phyloP scores from a whole-genome alignment of 1,140 invertebrate genomes.

The Drosophila chauvacae region DNA sequence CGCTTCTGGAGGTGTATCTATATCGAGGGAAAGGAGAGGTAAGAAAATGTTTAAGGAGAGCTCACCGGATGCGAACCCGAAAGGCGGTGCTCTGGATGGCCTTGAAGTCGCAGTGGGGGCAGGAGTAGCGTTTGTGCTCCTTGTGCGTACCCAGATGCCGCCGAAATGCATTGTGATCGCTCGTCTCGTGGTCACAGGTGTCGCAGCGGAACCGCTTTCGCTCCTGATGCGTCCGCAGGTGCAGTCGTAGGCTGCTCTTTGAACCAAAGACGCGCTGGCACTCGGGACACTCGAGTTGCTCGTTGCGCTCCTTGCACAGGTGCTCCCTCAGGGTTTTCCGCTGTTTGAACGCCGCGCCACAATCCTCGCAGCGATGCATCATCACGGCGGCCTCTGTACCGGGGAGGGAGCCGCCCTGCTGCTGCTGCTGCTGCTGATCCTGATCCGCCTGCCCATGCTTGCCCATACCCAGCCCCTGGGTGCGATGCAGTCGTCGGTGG shows the following conservation, averaged over 20 bases:
- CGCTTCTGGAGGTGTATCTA: slow-evolving; percentile 76
- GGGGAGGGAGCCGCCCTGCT: slow-evolving; percentile 86
- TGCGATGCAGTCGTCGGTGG: slow-evolving; percentile 86
- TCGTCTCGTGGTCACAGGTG: slow-evolving; percentile 90
- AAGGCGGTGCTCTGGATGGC: slow-evolving; percentile 89
- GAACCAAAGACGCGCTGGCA: slow-evolving; percentile 89
- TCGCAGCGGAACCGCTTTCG: slow-evolving; percentile 93
- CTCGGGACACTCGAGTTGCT: slow-evolving; percentile 88
- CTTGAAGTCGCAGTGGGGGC: slow-evolving; percentile 89
- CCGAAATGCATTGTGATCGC: slow-evolving; percentile 92
- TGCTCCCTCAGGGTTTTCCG: slow-evolving; percentile 75
- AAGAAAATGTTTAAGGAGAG: too few relatives aligned
- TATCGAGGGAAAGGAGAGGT: background rate
- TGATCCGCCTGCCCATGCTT: slow-evolving; percentile 85
- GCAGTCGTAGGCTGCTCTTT: slow-evolving; percentile 88
- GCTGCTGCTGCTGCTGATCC: slow-evolving; percentile 87
- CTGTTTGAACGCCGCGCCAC: slow-evolving; percentile 74
- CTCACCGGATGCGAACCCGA: slow-evolving; percentile 84
- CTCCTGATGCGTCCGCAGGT: slow-evolving; percentile 89
- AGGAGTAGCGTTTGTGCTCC: slow-evolving; percentile 89
- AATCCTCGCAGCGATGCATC: slow-evolving; percentile 74
- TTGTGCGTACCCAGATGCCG: slow-evolving; percentile 91
- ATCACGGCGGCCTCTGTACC: background rate
- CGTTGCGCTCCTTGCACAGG: slow-evolving; percentile 73
- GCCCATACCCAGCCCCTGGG: slow-evolving; percentile 70